Evolutionary conservation across 2,888 invertebrate genomes (phyloP), one percentile per base, ranked within the genome.

Genomic region (Diaphora mendica): DNA sequence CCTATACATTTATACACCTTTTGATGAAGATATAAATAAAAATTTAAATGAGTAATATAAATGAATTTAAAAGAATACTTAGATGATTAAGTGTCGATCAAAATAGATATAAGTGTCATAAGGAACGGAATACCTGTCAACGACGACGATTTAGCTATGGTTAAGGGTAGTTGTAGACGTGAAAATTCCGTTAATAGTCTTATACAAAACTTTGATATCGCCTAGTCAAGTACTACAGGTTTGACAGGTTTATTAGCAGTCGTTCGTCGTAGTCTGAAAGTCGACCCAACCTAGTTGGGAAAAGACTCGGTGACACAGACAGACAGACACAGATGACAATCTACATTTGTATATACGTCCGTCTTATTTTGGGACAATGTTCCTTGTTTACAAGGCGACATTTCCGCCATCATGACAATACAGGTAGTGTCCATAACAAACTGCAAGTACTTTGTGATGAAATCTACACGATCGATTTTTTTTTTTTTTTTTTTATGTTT

Each of bases 301-400:
- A 59, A 67, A 44, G 17, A 11, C 67, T 44, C 44, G 13, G 0
- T 9, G 30, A 20, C 2, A 48, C 26, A n/a, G 59, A 30, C 30
- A 39, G 59, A 30, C 30, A 11, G 11, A 39, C 30, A 7, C 62
- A 30, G 17, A 26, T 62, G 42, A 23, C n/a, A 59, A 62, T 48
- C 39, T 51, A 20, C 71, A 65, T 42, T 39, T 26, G 39, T 74
- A 80, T 82, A 74, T 72, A 80, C 72, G 81, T 79, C 79, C 83
- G 79, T 87, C 87, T 51, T 68, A 92, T 92, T 92, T 89, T 89
- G 87, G 84, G 81, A 85, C 79, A 75, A 81, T 78, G 87, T 89
- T 91, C 89, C 90, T 88, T 91, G 91, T 92, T 91, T 91, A 85
- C 81, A 73, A 80, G 80, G 77, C 80, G 79, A 78, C 80, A 82